A percentile compares a stretch with the other conserved stretches of the same genome.
Conservation (phyloP, 2,113 vertebrate species). For the Hymenochirus boettgeri region DNA sequence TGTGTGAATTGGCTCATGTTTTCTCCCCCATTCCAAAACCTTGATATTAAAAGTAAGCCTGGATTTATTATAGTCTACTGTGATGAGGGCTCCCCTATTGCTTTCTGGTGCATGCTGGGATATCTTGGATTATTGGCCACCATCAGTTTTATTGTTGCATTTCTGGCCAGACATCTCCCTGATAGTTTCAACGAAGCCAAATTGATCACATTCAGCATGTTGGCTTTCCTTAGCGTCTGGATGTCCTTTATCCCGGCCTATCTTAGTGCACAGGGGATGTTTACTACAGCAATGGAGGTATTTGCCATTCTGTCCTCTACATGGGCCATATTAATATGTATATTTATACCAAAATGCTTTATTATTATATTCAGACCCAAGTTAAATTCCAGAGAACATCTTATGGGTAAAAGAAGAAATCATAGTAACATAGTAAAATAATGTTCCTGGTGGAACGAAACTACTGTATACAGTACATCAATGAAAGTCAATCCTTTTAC, state of each 20-base stretch:
- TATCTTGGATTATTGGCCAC: conserved; percentile 25
- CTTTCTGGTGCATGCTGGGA: conserved; percentile 33
- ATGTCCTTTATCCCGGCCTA: neutral
- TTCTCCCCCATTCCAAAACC: conserved; percentile 26
- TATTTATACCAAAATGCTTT: neutral
- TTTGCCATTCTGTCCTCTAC: neutral
- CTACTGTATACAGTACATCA: no score
- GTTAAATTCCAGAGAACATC: neutral
- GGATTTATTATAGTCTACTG: conserved; percentile 35
- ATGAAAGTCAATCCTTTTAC: no score
- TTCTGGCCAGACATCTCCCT: neutral
- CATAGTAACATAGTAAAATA: no score
- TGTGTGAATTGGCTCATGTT: conserved; percentile 26
- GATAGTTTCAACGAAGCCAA: neutral
- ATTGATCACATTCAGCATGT: neutral
- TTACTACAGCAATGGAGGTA: neutral
- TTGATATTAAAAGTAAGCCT: neutral
- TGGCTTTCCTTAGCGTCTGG: neutral
- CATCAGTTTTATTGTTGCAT: neutral
- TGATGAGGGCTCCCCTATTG: conserved; percentile 25
- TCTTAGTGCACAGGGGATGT: neutral
- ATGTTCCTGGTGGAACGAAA: no score
- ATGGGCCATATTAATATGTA: neutral
- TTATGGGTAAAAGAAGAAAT: no score
- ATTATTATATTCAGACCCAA: neutral